Evolutionary conservation across 2,888 invertebrate species (phyloP), one percentile per base, ranked within the genome.

Genomic region (Brachypterus glaber): DNA sequence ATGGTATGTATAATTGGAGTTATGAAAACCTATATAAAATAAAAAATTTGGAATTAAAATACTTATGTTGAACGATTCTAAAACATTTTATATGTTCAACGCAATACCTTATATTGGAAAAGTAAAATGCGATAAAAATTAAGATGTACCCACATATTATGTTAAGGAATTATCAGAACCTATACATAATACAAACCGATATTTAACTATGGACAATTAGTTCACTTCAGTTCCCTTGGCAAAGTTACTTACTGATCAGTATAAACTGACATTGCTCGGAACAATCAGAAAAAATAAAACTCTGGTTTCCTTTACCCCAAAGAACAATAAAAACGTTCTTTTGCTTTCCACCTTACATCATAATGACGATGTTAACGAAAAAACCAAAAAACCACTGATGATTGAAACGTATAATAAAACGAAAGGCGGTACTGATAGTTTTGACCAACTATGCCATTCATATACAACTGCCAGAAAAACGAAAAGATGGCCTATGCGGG

Each of bases 301-400:
- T 39, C 17, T 48, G 7, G 21, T 21, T 31, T 51, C 50, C 17
- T 53, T 46, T 40, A 39, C 46, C 5, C 53, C 53, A 36, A 41
- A 46, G 38, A 17, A 26, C 42, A 45, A 51, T 40, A 55, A 51
- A 47, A 38, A 43, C 32, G 51, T 54, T 13, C 31, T 48, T 12
- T 27, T 53, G 26, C 26, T 54, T 30, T 51, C 51, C 31, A 44
- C 48, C 5, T 31, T 41, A 29, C 44, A 44, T 26, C 31, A 26
- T 21, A 24, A 33, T 18, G 33, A 32, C 29, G 16, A 16, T n/a
- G 46, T 54, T 14, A 46, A 55, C 37, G 42, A 49, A 47, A 46
- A 45, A 40, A 50, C 49, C 31, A 46, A 45, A 41, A 45, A 39
- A 30, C 36, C 42, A 17, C 15, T 11, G n/a, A 40, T 40, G 31